Evolutionary conservation across 1,140 invertebrate genomes (phyloP), one percentile per base, ranked within the genome.

Genomic region (Muscidifurax raptorellus): DNA sequence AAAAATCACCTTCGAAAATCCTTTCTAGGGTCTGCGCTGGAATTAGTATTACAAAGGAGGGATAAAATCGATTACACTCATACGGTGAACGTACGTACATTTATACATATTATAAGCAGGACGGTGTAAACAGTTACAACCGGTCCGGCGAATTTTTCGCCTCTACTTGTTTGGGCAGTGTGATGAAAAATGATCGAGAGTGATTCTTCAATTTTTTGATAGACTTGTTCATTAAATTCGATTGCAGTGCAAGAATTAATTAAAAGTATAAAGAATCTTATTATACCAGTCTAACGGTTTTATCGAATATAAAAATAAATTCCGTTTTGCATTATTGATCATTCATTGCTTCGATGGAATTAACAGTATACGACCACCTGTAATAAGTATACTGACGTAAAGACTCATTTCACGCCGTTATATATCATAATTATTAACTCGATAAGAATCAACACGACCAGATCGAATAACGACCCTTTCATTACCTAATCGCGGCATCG

Each of bases 1-100:
- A 67, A 36, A 79, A 79, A 67, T 79, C 59, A 66, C n/a, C 22
- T 44, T 12, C 18, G 15, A 40, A 74, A 74, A n/a, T 36, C 18
- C 40, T 44, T 67, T 1, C 6, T 28, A 30, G 10, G 36, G 22
- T 1, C 36, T 1, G 52, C 18, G 52, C 22, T 7, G 27, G 32
- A 78, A 83, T 83, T 78, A 71, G n/a, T 59, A 71, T 83, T 1
- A 83, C 44, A 83, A 47, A 77, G 30, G 47, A n/a, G 7, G 30
- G 22, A 40, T 30, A n/a, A 47, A 82, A 59, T 83, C 67, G 27
- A 83, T 69, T 77, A 12, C 18, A 40, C 9, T 44, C 36, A 5
- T 12, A n/a, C 30, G 32, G 80, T 71, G 25, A 10, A 44, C 18
- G n/a, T 27, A 40, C 28, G n/a, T 27, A 40, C 28, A 32, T 32